Conservation (phyloP, 2,797 vertebrate species). For the Apogon talboti region DNA sequence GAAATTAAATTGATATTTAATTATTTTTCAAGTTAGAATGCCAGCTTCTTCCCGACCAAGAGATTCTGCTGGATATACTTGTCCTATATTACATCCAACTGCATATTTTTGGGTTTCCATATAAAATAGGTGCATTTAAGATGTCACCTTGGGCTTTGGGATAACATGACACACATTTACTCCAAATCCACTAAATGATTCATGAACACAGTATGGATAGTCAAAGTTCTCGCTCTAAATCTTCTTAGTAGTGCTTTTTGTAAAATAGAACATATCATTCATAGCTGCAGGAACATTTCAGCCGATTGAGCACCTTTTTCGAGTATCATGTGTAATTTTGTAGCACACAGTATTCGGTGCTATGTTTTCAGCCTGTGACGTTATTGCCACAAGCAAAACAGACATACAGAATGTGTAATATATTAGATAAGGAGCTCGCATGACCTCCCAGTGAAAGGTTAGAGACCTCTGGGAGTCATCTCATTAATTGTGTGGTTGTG, state of each 20-base stretch:
- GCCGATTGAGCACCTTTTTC: no score
- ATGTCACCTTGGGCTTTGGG: not conserved
- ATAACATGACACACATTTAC: conserved; percentile 2
- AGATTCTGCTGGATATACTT: not conserved
- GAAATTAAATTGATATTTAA: no score
- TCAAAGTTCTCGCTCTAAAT: no score
- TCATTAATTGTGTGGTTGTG: conserved; percentile 45
- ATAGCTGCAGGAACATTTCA: no score
- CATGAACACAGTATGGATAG: not conserved
- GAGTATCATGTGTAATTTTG: not conserved
- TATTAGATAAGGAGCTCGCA: conserved; percentile 31
- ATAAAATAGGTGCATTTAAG: not conserved
- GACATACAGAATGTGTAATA: conserved; percentile 22
- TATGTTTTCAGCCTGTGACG: conserved; percentile 21
- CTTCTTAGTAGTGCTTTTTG: no score
- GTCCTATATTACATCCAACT: not conserved
- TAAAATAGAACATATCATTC: no score
- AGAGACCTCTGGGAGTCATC: conserved; percentile 64
- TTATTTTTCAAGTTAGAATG: no score
- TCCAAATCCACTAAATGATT: not conserved
- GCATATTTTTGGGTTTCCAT: no score
- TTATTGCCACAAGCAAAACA: conserved; percentile 26
- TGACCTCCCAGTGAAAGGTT: conserved; percentile 60
- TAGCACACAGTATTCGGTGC: not conserved
- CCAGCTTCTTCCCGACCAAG: no score